These are phyloP conservation scores for Gerris buenoi DNA, from an alignment of 1,140 invertebrate species.

Conservation along the genomic window DNA sequence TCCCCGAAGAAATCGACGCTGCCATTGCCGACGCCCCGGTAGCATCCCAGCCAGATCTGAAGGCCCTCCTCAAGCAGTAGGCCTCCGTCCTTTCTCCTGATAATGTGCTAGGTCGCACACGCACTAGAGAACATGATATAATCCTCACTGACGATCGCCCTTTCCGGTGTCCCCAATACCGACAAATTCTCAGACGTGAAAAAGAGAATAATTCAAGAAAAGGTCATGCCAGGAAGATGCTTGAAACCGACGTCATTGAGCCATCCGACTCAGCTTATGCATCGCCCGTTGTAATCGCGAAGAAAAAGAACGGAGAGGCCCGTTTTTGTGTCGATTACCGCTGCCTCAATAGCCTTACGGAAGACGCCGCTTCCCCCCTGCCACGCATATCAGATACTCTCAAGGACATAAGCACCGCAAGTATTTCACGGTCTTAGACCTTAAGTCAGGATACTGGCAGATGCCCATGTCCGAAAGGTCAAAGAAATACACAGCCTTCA, in stretches of 20 bases:
- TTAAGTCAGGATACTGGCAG: background rate
- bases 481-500: background rate
- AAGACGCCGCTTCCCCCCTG: background rate
- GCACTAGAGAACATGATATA: background rate
- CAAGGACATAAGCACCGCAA: background rate
- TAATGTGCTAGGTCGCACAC: background rate
- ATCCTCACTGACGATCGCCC: background rate
- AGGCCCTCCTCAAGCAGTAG: background rate
- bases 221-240: conserved; percentile 21
- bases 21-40: background rate
- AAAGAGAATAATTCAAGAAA: background rate
- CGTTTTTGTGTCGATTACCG: conserved; percentile 35
- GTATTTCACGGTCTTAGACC: background rate
- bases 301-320: conserved; percentile 33
- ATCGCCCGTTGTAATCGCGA: conserved; percentile 33
- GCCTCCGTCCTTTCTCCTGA: background rate
- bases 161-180: background rate
- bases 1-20: background rate
- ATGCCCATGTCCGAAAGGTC: background rate
- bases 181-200: background rate
- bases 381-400: background rate
- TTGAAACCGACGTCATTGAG: conserved; percentile 28
- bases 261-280: conserved; percentile 31
- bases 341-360: conserved; percentile 27
- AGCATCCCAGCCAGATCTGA: background rate